Conservation (phyloP, 2,113 vertebrate species). For the Chaenocephalus aceratus region DNA sequence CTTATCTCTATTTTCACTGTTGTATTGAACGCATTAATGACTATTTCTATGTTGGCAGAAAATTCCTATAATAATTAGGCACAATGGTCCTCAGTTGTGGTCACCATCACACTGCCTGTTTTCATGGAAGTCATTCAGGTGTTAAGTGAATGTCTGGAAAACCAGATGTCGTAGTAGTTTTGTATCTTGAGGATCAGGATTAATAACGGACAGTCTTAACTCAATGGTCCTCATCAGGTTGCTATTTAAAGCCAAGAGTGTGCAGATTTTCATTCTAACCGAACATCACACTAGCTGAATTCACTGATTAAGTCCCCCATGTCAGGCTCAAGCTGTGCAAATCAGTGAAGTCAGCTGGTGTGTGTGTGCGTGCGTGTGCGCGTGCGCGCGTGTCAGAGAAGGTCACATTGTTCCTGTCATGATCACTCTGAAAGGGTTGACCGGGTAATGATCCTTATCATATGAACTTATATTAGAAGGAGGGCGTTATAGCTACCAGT, state of each 20-base stretch:
- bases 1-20: neutral
- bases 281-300: constrained; percentile 35
- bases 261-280: constrained; percentile 34
- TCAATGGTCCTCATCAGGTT: neutral
- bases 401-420: constrained; percentile 48
- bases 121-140: neutral
- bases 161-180: neutral
- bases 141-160: neutral
- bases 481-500: neutral
- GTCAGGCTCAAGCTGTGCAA: constrained; percentile 33
- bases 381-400: constrained; percentile 16
- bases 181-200: neutral
- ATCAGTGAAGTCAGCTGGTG: constrained; percentile 31
- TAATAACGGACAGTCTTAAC: neutral
- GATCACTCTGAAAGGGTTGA: constrained; percentile 39
- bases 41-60: neutral
- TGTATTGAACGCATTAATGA: neutral
- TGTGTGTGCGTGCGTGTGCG: constrained; percentile 3
- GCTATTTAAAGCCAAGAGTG: neutral
- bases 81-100: neutral
- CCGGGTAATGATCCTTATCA: constrained; percentile 29
- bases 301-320: constrained; percentile 43
- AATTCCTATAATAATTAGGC: neutral
- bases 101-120: constrained; percentile 18
- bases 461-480: constrained; percentile 2